Evolutionary conservation across 2,113 vertebrate species (phyloP).

Genomic region (Gopherus evgoodei): DNA sequence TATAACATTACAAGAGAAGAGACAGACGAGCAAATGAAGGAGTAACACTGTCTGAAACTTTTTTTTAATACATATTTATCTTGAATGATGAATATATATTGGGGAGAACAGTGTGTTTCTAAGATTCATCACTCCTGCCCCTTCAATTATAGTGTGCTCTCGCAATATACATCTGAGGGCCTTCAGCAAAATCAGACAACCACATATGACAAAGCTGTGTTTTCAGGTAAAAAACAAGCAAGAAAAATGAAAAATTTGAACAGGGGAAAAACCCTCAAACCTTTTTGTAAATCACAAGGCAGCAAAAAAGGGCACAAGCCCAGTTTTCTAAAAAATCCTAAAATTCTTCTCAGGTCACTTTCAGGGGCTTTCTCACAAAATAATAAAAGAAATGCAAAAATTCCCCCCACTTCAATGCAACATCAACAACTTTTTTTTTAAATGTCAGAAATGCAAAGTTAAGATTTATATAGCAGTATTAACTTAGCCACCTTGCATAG

Average conservation of each 20-base stretch:
- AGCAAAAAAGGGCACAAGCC: not conserved
- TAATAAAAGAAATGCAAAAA: not conserved
- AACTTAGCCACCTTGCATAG: not conserved
- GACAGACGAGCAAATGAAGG: not conserved
- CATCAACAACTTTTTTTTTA: not conserved
- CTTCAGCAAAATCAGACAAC: not conserved
- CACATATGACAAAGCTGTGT: not conserved
- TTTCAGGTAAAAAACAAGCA: not conserved
- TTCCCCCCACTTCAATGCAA: not conserved
- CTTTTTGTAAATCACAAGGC: not conserved
- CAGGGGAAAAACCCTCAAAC: not conserved
- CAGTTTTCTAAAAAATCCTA: not conserved
- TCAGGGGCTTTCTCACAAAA: not conserved
- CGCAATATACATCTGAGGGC: not conserved
- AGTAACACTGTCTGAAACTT: not conserved
- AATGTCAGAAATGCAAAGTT: not conserved
- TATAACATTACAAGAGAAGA: not conserved
- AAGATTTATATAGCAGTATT: not conserved
- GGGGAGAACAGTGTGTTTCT: not conserved
- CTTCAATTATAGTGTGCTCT: not conserved
- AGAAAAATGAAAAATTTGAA: not conserved
- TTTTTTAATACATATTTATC: accelerated
- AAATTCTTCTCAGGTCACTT: not conserved
- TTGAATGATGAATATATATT: not conserved
- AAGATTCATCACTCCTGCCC: not conserved